Evolutionary conservation across 2,113 vertebrate genomes (phyloP), one percentile per base, ranked within the genome.

Genomic region (Columba livia): DNA sequence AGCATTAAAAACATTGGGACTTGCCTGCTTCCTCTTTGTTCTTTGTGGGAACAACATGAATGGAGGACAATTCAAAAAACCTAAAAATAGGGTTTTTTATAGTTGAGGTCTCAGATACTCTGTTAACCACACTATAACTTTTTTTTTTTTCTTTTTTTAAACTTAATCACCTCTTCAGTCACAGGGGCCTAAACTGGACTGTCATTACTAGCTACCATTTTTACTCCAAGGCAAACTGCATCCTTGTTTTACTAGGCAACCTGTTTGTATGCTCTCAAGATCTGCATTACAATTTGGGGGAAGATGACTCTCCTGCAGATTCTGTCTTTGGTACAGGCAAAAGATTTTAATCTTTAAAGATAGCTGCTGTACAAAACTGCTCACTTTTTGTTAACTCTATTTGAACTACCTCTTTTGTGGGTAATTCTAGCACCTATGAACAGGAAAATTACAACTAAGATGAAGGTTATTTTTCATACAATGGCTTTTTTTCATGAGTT

Each of bases 401-500:
- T 93, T 93, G 75, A 96, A 69, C 64, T 67, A 32, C 29, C 15
- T 78, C 64, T 85, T 83, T 70, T 75, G 44, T 66, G 66, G 24
- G 64, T 85, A 90, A 88, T 93, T 78, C 64, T 82, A 66, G 28
- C 32, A 75, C 71, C 26, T 85, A 29, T 25, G 42, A 64, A 62
- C 53, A 86, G 11, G 38, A 88, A 94, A 86, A 96, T 92, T 64
- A 74, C 26, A 53, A 11, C 18, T 78, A 48, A 44, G 19, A 80
- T 90, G 60, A 90, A 93, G 64, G 71, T 74, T 92, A 74, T 93
- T 91, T 94, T 93, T 96, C 17, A 79, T 80, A 67, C 26, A 88
- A 78, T 64, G 32, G 15, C 11, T 54, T 93, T 93, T 85, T 84
- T 15, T 85, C 91, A 58, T 15, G n/a, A 89, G 38, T 80, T 80